Percentiles rank a stretch among this genome's conserved stretches.
These are phyloP conservation scores for Heliconius melpomene DNA, from an alignment of 1,140 invertebrate genomes.

Conservation along the genomic window DNA sequence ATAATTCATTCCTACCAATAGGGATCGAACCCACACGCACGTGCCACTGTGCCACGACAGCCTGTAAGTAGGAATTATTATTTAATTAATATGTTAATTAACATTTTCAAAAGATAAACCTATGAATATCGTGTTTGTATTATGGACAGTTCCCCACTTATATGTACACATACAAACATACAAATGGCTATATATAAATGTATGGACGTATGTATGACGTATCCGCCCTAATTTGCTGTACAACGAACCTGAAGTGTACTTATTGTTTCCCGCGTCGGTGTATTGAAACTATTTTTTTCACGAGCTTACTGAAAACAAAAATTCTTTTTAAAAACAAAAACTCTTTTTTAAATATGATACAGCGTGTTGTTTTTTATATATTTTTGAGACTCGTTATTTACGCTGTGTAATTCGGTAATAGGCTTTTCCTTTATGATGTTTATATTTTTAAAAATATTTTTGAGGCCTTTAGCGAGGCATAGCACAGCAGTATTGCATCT, in stretches of 20 bases:
- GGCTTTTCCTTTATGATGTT: background rate
- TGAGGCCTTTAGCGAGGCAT: too few species aligned
- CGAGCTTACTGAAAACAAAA: constrained; percentile 1
- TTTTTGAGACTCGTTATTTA: background rate
- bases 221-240: constrained; percentile 1
- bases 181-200: background rate
- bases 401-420: background rate
- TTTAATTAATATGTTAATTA: too few species aligned
- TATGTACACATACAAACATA: too few species aligned
- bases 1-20: too few species aligned
- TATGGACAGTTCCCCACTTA: too few species aligned
- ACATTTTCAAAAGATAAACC: too few species aligned
- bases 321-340: background rate
- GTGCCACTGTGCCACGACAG: too few species aligned
- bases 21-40: too few species aligned
- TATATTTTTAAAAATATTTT: background rate
- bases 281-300: constrained; percentile 5
- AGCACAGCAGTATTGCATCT: too few species aligned
- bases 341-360: background rate
- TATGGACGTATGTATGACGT: background rate
- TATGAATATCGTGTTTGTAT: too few species aligned
- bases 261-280: background rate
- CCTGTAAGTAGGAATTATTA: too few species aligned
- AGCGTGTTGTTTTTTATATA: background rate
- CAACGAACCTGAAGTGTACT: constrained; percentile 6